A percentile compares a stretch with the other conserved stretches of the same genome.
Conservation (phyloP, 2,113 vertebrate species). For the Echinops telfairi region DNA sequence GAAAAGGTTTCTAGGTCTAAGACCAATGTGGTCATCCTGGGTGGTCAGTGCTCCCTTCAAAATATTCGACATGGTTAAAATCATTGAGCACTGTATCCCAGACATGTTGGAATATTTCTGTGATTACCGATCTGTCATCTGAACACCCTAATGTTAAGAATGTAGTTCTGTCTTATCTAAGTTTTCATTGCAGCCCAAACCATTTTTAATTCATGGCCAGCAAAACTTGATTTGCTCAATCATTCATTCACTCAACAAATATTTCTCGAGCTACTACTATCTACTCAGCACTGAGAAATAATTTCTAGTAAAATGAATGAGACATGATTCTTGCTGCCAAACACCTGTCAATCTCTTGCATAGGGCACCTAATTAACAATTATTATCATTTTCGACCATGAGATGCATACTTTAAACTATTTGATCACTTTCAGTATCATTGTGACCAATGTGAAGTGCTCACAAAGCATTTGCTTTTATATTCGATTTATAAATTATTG, state of each 20-base stretch:
- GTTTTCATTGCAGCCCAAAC: not conserved
- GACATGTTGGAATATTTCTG: not conserved
- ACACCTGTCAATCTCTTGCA: not conserved
- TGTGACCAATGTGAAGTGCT: not conserved
- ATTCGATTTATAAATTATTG: not conserved
- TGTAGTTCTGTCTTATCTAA: not conserved
- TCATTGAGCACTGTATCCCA: not conserved
- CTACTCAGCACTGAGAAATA: not conserved
- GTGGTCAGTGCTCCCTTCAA: not conserved
- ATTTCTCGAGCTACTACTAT: not conserved
- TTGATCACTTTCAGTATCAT: slow-evolving; percentile 20
- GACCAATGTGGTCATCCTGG: not conserved
- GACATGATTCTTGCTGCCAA: not conserved
- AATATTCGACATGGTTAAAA: slow-evolving; percentile 23
- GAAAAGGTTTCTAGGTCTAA: slow-evolving; percentile 9
- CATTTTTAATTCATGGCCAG: not conserved
- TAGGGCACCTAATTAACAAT: not conserved
- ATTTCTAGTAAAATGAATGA: slow-evolving; percentile 8
- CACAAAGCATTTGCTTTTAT: slow-evolving; percentile 50
- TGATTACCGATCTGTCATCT: not conserved
- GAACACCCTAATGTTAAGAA: not conserved
- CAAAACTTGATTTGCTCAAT: slow-evolving; percentile 6
- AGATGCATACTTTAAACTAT: not conserved
- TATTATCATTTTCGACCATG: not conserved
- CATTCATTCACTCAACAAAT: not conserved